These are phyloP conservation scores for Toxotes chatareus DNA, from an alignment of 2,113 vertebrate species.

Conservation along the genomic window DNA sequence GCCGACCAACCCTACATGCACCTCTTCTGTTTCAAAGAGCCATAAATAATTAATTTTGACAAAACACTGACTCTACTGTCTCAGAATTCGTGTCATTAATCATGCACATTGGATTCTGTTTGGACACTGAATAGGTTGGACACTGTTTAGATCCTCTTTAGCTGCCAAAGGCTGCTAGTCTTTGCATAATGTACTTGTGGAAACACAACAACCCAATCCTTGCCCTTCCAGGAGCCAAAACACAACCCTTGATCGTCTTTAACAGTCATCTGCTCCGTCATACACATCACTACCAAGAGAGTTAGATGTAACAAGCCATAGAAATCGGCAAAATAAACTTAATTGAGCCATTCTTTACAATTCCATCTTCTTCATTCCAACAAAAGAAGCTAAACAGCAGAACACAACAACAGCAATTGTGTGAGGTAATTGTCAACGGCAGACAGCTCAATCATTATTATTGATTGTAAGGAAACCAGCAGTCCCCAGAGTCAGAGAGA, in stretches of 20 bases:
- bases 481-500: constrained; percentile 26
- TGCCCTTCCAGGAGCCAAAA: constrained; percentile 5
- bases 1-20: not conserved
- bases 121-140: not conserved
- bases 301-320: constrained; percentile 16
- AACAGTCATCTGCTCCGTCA: constrained; percentile 17
- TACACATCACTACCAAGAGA: not conserved
- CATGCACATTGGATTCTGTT: not conserved
- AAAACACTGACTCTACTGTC: not conserved
- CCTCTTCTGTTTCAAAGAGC: not conserved
- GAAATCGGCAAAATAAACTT: constrained; percentile 19
- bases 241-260: not conserved
- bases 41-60: not conserved
- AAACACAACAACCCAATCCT: constrained; percentile 17
- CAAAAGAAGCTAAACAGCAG: constrained; percentile 40
- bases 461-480: constrained; percentile 47
- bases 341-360: constrained; percentile 36
- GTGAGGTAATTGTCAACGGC: constrained; percentile 64
- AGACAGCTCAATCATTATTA: constrained; percentile 66
- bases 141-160: constrained; percentile 5
- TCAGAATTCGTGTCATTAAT: not conserved
- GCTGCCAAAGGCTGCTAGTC: constrained; percentile 8
- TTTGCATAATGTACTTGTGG: constrained; percentile 33
- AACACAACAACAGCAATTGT: constrained; percentile 52
- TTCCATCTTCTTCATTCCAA: constrained; percentile 2